Conservation (phyloP, 1,140 invertebrate genomes). For the Nebria ingens region DNA sequence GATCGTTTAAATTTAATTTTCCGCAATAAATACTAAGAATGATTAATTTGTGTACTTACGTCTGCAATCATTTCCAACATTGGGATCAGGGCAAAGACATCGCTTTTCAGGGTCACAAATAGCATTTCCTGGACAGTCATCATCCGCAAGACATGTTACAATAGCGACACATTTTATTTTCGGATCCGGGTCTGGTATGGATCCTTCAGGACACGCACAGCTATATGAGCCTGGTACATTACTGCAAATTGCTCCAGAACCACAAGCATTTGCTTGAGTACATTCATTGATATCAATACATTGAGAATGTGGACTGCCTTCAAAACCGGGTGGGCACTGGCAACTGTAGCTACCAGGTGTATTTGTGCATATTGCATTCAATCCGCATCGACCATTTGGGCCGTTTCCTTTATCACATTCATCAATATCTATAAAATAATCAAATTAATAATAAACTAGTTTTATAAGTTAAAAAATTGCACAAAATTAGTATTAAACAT, state of each 20-base stretch:
- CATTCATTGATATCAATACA: slow-evolving; percentile 83
- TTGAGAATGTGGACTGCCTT: slow-evolving; percentile 65
- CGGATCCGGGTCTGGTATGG: slow-evolving; percentile 72
- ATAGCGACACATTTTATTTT: slow-evolving; percentile 65
- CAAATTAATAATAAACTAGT: slow-evolving; percentile 18
- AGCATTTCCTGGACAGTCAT: slow-evolving; percentile 82
- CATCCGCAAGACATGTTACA: slow-evolving; percentile 59
- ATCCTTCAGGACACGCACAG: slow-evolving; percentile 72
- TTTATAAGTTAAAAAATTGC: background rate
- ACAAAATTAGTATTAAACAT: no score
- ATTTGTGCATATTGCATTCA: slow-evolving; percentile 77
- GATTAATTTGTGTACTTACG: no score
- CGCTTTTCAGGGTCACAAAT: slow-evolving; percentile 64
- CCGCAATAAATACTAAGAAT: no score
- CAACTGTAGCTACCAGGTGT: slow-evolving; percentile 67
- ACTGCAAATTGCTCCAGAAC: slow-evolving; percentile 64
- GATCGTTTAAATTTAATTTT: background rate
- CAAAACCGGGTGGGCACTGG: slow-evolving; percentile 65
- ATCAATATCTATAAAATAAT: slow-evolving; percentile 62
- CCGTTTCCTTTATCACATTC: slow-evolving; percentile 78
- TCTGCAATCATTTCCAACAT: slow-evolving; percentile 81
- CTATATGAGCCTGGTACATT: slow-evolving; percentile 67
- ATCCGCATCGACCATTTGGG: slow-evolving; percentile 68
- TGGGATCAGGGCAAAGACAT: slow-evolving; percentile 82
- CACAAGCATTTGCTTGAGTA: slow-evolving; percentile 51